phyloP scores from a whole-genome alignment of 37 sponge, comb jelly and placozoan species.

The Beroe ovata region DNA sequence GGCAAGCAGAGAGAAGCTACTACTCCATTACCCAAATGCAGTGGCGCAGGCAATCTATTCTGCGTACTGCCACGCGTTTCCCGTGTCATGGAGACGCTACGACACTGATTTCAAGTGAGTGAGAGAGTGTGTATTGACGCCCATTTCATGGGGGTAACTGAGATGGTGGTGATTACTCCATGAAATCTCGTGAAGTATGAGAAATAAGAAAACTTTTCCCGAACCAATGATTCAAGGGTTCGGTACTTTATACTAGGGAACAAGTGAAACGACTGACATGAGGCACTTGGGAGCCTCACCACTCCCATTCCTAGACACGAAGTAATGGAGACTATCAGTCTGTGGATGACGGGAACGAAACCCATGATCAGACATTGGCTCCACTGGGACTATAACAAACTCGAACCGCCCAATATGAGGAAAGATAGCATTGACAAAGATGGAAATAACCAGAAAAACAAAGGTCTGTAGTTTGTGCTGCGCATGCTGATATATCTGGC shows the following conservation, averaged over 20 bases:
- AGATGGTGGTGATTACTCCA: too few species aligned
- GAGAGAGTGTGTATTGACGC: too few species aligned
- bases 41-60: conserved; percentile 56
- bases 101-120: conserved; percentile 53
- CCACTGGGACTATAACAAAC: conserved; percentile 44
- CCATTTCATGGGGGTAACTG: too few species aligned
- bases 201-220: too few species aligned
- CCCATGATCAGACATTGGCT: conserved; percentile 52
- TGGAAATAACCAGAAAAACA: conserved; percentile 50
- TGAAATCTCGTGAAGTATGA: too few species aligned
- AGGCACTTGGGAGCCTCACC: too few species aligned
- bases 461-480: conserved; percentile 41
- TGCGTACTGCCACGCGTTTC: conserved; percentile 62
- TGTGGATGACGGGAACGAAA: conserved; percentile 59
- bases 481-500: too few species aligned
- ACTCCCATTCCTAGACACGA: too few species aligned
- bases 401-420: conserved; percentile 64
- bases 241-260: too few species aligned
- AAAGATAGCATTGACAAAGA: conserved; percentile 62
- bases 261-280: too few species aligned
- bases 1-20: conserved; percentile 31
- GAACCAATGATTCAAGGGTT: too few species aligned
- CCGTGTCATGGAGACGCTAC: conserved; percentile 56
- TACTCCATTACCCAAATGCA: conserved; percentile 54
- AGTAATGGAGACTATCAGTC: conserved; percentile 24